phyloP scores from a whole-genome alignment of 2,888 invertebrate species.

The Tholera decimalis region DNA sequence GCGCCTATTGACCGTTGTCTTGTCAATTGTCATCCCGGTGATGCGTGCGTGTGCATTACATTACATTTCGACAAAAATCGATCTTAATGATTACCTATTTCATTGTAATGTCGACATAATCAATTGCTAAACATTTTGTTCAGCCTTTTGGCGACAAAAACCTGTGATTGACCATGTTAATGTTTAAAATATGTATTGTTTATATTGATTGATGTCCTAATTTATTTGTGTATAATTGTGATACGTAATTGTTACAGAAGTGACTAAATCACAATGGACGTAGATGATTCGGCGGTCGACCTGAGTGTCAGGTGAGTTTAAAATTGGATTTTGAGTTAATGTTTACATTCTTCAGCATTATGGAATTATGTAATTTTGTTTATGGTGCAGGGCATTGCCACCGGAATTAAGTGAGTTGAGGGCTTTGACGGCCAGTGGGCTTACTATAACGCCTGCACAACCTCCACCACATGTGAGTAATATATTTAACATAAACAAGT shows the following conservation, averaged over 20 bases:
- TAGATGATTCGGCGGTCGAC: constrained; percentile 97
- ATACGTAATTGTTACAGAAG: constrained; percentile 75
- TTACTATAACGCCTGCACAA: constrained; percentile 92
- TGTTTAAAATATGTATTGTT: constrained; percentile 59
- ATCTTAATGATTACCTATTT: constrained; percentile 66
- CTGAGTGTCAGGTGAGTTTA: constrained; percentile 94
- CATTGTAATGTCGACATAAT: constrained; percentile 58
- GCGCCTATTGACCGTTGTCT: constrained; percentile 63
- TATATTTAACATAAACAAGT: neutral
- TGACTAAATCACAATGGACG: constrained; percentile 93
- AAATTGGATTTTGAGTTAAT: constrained; percentile 45
- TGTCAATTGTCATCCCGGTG: constrained; percentile 74
- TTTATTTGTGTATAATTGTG: constrained; percentile 66
- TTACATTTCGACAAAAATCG: constrained; percentile 70
- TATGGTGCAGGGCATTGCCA: constrained; percentile 83
- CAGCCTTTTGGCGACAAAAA: constrained; percentile 29
- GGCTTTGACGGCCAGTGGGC: constrained; percentile 92
- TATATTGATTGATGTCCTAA: constrained; percentile 70
- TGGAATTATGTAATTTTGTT: constrained; percentile 67
- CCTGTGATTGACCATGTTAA: constrained; percentile 27
- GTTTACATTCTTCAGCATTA: constrained; percentile 50
- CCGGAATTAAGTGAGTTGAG: constrained; percentile 91
- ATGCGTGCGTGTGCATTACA: constrained; percentile 79
- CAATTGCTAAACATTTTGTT: constrained; percentile 38
- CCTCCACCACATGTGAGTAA: constrained; percentile 89